Evolutionary conservation across 2,888 invertebrate genomes (phyloP), one percentile per base, ranked within the genome.

Genomic region (Argyresthia albistria): DNA sequence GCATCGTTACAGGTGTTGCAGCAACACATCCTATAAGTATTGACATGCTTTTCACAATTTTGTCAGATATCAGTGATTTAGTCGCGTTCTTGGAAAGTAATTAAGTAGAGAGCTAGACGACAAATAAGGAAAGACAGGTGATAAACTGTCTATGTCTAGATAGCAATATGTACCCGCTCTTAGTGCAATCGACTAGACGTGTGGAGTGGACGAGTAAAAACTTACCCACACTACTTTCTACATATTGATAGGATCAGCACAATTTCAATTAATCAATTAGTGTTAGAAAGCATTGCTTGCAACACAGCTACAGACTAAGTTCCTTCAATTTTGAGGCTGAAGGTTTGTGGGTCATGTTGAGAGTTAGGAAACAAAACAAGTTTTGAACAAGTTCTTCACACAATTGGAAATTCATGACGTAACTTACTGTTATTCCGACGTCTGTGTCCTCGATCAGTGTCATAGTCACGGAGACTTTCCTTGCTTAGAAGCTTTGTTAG

Each of bases 161-260:
- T 46, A 25, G 46, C 16, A 45, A 10, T 25, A 25, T 25, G 6
- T 25, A 37, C 10, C 48, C 8, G 37, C 25, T 15, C 9, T 14
- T 14, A 37, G 55, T 52, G 58, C 59, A 56, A 64, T 58, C 56
- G 57, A 59, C 62, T 57, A 35, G 42, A 48, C 46, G 43, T 42
- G 45, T 39, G 49, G 35, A 16, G 43, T 43, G n/a, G 37, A 11
- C 59, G 59, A 64, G 69, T 73, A 76, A 77, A 80, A 80, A 77
- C 63, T 65, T 60, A 69, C 66, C 60, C 59, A 63, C 58, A 62
- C 69, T 58, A 73, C 81, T 83, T 84, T 83, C 84, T 81, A 80
- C 48, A 35, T 48, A 37, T 6, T 35, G 46, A 46, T 35, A 25
- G 11, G 37, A 37, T 46, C 9, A 39, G n/a, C 39, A 8, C 39